phyloP scores from a whole-genome alignment of 2,113 vertebrate species.

The Ageneiosus marmoratus region DNA sequence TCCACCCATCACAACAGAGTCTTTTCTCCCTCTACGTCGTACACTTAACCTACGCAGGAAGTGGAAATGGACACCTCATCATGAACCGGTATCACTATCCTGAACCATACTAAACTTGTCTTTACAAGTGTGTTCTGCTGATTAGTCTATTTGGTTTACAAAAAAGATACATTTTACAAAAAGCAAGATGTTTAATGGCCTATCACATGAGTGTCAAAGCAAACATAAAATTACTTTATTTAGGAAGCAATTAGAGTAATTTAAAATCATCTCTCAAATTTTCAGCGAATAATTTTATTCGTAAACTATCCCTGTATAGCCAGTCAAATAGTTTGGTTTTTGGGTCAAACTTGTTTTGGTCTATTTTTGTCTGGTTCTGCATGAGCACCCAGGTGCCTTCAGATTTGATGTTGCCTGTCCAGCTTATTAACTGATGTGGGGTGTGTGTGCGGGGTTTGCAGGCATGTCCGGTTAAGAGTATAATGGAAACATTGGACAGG shows the following conservation, averaged over 20 bases:
- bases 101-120: background rate
- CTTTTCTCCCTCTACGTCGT: slow-evolving; percentile 70
- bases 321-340: background rate
- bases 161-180: background rate
- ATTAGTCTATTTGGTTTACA: background rate
- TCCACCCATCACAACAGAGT: slow-evolving; percentile 44
- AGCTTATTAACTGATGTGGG: slow-evolving; percentile 2
- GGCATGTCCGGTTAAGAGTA: slow-evolving; percentile 91
- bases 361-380: background rate
- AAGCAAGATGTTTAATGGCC: background rate
- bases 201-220: background rate
- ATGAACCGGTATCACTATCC: slow-evolving; percentile 81
- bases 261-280: background rate
- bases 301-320: background rate
- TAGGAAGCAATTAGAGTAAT: background rate
- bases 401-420: background rate
- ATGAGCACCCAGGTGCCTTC: background rate
- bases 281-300: background rate
- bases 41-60: slow-evolving; percentile 85
- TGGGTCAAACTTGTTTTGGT: background rate
- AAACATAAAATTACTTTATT: background rate
- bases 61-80: slow-evolving; percentile 89
- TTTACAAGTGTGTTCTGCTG: background rate
- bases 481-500: slow-evolving; percentile 89
- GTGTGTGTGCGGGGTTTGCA: slow-evolving; percentile 63